Evolutionary conservation across 2,888 invertebrate genomes (phyloP), one percentile per base, ranked within the genome.

Genomic region (Thyatira batis): DNA sequence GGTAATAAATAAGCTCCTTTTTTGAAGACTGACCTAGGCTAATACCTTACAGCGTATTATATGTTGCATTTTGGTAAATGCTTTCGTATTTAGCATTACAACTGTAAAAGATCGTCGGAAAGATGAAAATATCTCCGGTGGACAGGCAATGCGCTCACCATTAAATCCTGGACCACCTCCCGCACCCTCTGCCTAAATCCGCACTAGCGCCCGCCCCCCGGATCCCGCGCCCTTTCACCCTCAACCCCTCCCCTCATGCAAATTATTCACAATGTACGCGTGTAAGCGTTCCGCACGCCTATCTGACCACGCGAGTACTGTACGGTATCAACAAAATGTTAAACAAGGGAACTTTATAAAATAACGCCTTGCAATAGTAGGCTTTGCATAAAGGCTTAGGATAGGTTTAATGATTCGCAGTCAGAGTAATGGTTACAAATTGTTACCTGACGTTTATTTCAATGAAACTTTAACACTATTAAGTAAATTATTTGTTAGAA

Each of bases 201-300:
- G 63, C 61, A 60, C 61, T 51, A 59, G 57, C 49, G 55, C 53
- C 54, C 57, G 57, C 48, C 46, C 43, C 48, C 51, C 54, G 53
- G 55, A 55, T 20, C 58, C 56, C 65, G 60, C 63, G 8, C 63
- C 56, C 67, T 58, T 61, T 51, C 56, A 64, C 63, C 69, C 69
- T 67, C 55, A n/a, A n/a, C n/a, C n/a, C 55, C 69, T 64, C 56
- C 56, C 67, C 69, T 71, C 79, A 76, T 81, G 82, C 82, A 85
- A 86, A 86, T 86, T 85, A 85, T 84, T 85, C 81, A 83, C 80
- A 80, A 82, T 81, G 80, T 78, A 78, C 77, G 76, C 78, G 78
- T 80, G 78, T 80, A 79, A 76, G 73, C 76, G 72, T 71, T 65
- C 75, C 72, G 67, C 73, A 74, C 73, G 76, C 71, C 79, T 77